Evolutionary conservation across 2,113 vertebrate species (phyloP), one percentile per base, ranked within the genome.

Genomic region (Pardalotus punctatus): DNA sequence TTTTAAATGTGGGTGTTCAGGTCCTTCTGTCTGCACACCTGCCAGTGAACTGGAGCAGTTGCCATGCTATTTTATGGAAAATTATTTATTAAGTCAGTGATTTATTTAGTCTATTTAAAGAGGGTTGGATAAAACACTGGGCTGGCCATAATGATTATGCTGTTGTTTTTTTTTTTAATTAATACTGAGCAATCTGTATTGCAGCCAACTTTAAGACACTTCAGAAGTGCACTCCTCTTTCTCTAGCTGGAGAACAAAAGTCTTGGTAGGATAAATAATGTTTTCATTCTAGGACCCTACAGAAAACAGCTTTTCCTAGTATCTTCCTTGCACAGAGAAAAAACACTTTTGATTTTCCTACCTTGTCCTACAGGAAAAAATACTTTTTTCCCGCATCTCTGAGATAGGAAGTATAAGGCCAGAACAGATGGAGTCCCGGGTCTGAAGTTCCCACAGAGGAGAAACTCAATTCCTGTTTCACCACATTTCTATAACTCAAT

Each of bases 81-180:
- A 73, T 29, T 51, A 50, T 80, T 93, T 76, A 70, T 85, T 60
- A 92, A 90, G 47, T 78, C 60, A 73, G 48, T 47, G 48, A 86
- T 88, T 93, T 92, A 93, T 86, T 67, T 77, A 79, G 28, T 79
- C 54, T 81, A 10, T 48, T 93, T 86, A 47, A 82, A 90, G 60
- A 33, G 76, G 50, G 76, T 50, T n/a, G 78, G 22, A 80, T 88
- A 83, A 95, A 95, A 90, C 57, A 42, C 53, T 64, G 36, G 54
- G 62, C 62, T 90, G 62, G 69, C 38, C 53, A 15, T 60, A 54
- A 77, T 47, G 17, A 78, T 86, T 70, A 70, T 62, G 53, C 18
- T 91, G 9, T 40, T 53, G 7, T 61, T 77, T 53, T 57, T 23
- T 43, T 90, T 78, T 81, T 82, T 54, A 93, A 67, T 95, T 94